Evolutionary conservation across 1,140 invertebrate genomes (phyloP), one percentile per base, ranked within the genome.

Genomic region (Leptopilina clavipes): DNA sequence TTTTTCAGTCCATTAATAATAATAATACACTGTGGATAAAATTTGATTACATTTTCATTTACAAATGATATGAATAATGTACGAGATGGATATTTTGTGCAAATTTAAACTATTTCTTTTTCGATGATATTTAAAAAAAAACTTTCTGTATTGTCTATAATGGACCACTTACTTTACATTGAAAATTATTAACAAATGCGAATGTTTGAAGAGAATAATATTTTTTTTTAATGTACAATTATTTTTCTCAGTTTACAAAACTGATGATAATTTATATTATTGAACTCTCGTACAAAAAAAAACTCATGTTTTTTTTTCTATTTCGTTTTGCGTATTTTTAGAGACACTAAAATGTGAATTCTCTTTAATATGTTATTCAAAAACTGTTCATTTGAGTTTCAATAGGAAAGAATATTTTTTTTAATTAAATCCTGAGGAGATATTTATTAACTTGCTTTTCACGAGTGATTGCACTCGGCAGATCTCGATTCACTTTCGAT

Each of bases 401-500:
- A 14, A 14, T 45, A 45, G 8, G 11, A 14, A 14, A 3, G 44
- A 45, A 14, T 45, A 14, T 45, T 45, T 45, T 31, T 31, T 31
- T 31, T n/a, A n/a, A n/a, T 44, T 11, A 44, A 45, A 19, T 31
- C 22, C 22, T 65, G 12, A 14, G 19, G 18, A 65, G 25, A 31
- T 31, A 31, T 7, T 12, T 65, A 25, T 59, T 11, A 65, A 65
- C 56, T 65, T 65, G 56, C 56, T 25, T 10, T 65, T 65, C 11
- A 10, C 44, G 22, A 65, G 56, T 70, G 72, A 81, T 88, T 85
- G 87, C 37, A 40, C 72, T 90, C 86, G 73, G 85, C 83, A 44
- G 87, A 87, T 86, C 84, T 72, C 81, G 84, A 83, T 78, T 89
- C 86, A 18, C 76, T 85, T 65, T 37, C 77, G 83, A 86, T 86